Conservation (phyloP, 2,113 vertebrate genomes). For the Leucopternis melanops region DNA sequence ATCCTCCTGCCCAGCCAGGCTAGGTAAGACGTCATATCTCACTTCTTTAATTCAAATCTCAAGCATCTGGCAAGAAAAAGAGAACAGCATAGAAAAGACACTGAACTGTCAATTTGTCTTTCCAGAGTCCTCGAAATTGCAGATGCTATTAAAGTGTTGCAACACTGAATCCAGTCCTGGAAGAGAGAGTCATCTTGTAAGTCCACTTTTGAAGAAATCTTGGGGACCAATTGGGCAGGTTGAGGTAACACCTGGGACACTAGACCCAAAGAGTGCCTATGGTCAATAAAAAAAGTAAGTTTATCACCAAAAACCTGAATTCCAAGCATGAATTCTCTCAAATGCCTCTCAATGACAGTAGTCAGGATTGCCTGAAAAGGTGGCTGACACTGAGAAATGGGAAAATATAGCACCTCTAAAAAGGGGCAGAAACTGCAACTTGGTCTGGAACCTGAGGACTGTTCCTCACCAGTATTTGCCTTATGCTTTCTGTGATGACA, state of each 20-base stretch:
- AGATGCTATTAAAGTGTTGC: neutral
- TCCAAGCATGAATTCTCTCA: neutral
- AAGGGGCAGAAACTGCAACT: neutral
- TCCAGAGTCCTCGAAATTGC: neutral
- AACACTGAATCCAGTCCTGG: neutral
- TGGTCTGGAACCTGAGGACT: neutral
- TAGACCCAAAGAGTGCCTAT: neutral
- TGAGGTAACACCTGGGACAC: neutral
- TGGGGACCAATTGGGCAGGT: neutral
- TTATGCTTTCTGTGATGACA: neutral
- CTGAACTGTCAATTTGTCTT: neutral
- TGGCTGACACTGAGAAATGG: neutral
- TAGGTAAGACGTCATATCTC: too few relatives aligned
- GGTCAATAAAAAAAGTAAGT: neutral
- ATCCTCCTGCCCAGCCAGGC: too few relatives aligned
- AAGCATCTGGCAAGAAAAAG: neutral
- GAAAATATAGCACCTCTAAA: neutral
- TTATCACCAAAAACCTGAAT: neutral
- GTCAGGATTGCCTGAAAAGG: neutral
- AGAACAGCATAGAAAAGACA: neutral
- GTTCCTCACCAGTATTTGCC: neutral
- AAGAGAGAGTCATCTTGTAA: neutral
- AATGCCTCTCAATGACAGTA: neutral
- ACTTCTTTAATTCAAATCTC: neutral
- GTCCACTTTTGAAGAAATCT: neutral